Percentiles rank a stretch among this genome's conserved stretches.
phyloP scores from a whole-genome alignment of 1,140 invertebrate species.

The Thalassaphorura encarpata region DNA sequence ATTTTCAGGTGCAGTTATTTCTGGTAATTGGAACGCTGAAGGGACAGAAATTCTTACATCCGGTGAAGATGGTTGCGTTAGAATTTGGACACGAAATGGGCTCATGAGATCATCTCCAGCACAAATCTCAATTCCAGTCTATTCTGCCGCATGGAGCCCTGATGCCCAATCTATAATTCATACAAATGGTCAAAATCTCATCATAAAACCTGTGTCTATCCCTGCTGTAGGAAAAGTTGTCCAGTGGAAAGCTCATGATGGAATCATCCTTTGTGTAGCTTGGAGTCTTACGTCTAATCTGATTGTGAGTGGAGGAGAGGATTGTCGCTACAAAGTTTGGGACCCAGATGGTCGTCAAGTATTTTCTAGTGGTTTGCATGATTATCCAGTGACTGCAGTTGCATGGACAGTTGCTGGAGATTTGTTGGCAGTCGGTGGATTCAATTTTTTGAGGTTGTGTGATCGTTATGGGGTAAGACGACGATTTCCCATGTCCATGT shows the following conservation, averaged over 20 bases:
- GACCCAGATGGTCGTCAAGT: constrained; percentile 77
- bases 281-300: constrained; percentile 82
- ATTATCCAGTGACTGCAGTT: constrained; percentile 82
- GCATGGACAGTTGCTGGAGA: constrained; percentile 84
- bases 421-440: constrained; percentile 85
- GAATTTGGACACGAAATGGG: constrained; percentile 93
- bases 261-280: constrained; percentile 70
- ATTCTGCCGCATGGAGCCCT: constrained; percentile 77
- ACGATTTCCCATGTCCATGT: background rate
- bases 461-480: constrained; percentile 77
- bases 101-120: constrained; percentile 85
- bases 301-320: constrained; percentile 89
- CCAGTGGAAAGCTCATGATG: constrained; percentile 95
- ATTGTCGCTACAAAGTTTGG: constrained; percentile 94
- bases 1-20: constrained; percentile 63
- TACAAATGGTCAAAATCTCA: constrained; percentile 66
- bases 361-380: constrained; percentile 67
- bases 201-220: constrained; percentile 61
- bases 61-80: constrained; percentile 91
- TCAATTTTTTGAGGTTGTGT: constrained; percentile 82
- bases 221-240: constrained; percentile 73
- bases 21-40: constrained; percentile 82
- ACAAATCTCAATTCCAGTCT: constrained; percentile 58
- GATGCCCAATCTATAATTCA: constrained; percentile 75
- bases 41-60: constrained; percentile 76